Evolutionary conservation across 2,797 vertebrate genomes (phyloP).

Genomic region (Spinus olivaceus): DNA sequence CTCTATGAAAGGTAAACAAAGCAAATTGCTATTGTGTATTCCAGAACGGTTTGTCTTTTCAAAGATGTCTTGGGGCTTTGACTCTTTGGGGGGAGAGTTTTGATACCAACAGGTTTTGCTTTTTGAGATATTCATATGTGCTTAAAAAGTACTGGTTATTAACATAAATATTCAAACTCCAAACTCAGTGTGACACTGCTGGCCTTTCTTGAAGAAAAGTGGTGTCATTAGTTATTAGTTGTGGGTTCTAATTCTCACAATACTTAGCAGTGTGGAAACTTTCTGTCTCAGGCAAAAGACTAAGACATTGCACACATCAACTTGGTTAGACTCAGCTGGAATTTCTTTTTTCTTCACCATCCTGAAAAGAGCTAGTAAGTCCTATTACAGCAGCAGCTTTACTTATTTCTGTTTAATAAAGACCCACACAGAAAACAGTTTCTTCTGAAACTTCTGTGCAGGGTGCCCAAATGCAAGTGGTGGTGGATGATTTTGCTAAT

Average conservation of each 20-base stretch:
- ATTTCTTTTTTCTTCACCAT: background rate
- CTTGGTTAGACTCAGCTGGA: background rate
- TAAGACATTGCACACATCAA: background rate
- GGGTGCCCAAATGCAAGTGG: background rate
- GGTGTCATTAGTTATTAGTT: background rate
- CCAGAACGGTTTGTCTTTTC: background rate
- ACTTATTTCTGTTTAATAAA: background rate
- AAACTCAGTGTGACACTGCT: background rate
- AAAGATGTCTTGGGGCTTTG: background rate
- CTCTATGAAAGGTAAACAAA: background rate
- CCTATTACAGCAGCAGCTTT: background rate
- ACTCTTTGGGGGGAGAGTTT: background rate
- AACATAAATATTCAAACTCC: background rate
- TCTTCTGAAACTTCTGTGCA: background rate
- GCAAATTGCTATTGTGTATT: background rate
- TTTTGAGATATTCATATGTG: background rate
- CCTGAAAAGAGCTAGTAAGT: background rate
- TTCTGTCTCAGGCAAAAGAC: background rate
- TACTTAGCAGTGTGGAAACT: background rate
- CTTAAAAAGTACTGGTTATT: background rate
- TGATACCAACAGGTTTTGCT: background rate
- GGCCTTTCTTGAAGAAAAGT: background rate
- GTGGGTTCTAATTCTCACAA: background rate
- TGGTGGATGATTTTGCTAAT: background rate
- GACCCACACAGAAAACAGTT: background rate